Conservation (phyloP, 2,888 invertebrate species). For the Camponotus fellah region DNA sequence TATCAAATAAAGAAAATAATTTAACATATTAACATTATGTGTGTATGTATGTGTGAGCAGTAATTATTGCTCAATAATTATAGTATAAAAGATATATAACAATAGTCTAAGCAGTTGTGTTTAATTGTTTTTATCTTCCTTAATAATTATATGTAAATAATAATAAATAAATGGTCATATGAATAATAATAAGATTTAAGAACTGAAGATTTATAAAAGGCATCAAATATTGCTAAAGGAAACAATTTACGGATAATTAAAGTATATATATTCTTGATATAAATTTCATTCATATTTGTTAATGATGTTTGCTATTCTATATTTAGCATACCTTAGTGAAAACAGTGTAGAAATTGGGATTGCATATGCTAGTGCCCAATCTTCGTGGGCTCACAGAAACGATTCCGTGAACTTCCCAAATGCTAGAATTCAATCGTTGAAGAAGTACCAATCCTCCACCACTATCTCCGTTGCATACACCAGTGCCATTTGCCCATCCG, state of each 20-base stretch:
- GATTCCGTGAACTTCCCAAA: conserved; percentile 86
- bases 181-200: not conserved
- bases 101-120: not conserved
- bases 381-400: conserved; percentile 86
- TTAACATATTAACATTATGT: not conserved
- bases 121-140: not conserved
- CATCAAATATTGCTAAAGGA: not conserved
- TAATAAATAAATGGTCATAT: not conserved
- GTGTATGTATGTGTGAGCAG: not conserved
- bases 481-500: conserved; percentile 88
- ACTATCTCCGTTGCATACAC: conserved; percentile 89
- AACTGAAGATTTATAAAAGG: not conserved
- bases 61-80: not conserved
- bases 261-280: not conserved
- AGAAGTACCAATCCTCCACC: conserved; percentile 87
- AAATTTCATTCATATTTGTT: not conserved
- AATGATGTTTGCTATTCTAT: not conserved
- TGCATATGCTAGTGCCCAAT: conserved; percentile 83
- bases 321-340: conserved; percentile 85
- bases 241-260: not conserved
- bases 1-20: not conserved
- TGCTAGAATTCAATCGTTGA: conserved; percentile 72
- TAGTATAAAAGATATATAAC: not conserved
- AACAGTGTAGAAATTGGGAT: conserved; percentile 85
- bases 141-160: not conserved